These are phyloP conservation scores for Ceratotherium simum DNA, from an alignment of 2,113 vertebrate genomes.

Conservation along the genomic window DNA sequence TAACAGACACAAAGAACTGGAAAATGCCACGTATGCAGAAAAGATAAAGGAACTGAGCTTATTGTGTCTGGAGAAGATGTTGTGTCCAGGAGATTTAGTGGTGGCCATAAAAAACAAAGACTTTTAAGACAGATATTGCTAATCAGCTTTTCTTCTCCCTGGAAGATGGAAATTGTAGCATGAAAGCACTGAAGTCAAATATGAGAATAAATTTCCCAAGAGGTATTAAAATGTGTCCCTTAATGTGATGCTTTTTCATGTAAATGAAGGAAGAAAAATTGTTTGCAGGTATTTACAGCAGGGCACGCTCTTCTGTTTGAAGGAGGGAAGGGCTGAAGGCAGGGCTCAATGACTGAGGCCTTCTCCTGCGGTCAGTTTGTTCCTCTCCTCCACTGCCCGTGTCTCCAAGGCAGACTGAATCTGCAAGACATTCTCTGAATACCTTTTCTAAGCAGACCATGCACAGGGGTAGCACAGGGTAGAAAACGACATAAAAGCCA, in stretches of 20 bases:
- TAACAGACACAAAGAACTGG: slow-evolving; percentile 47
- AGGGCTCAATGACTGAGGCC: not conserved
- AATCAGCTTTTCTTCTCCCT: slow-evolving; percentile 29
- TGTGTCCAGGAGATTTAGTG: slow-evolving; percentile 58
- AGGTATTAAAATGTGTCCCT: slow-evolving; percentile 39
- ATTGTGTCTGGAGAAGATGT: slow-evolving; percentile 63
- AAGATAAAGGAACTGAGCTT: slow-evolving; percentile 53
- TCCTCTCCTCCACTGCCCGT: not conserved
- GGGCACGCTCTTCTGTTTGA: not conserved
- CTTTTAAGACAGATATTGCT: slow-evolving; percentile 51
- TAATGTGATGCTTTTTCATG: not conserved
- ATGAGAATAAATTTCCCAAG: slow-evolving; percentile 39
- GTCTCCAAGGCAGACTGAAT: not conserved
- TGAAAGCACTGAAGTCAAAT: slow-evolving; percentile 33
- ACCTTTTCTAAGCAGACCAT: not conserved
- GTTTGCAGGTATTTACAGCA: not conserved
- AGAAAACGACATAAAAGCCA: not conserved
- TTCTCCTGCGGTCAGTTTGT: not conserved
- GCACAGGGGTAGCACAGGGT: not conserved
- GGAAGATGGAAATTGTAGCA: not conserved
- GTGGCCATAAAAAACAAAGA: slow-evolving; percentile 56
- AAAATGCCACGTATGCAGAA: slow-evolving; percentile 46
- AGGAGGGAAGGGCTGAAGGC: not conserved
- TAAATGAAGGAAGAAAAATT: not conserved
- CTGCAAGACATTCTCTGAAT: not conserved